Evolutionary conservation across 2,888 invertebrate species (phyloP), one percentile per base, ranked within the genome.

Genomic region (Corbicula japonica): DNA sequence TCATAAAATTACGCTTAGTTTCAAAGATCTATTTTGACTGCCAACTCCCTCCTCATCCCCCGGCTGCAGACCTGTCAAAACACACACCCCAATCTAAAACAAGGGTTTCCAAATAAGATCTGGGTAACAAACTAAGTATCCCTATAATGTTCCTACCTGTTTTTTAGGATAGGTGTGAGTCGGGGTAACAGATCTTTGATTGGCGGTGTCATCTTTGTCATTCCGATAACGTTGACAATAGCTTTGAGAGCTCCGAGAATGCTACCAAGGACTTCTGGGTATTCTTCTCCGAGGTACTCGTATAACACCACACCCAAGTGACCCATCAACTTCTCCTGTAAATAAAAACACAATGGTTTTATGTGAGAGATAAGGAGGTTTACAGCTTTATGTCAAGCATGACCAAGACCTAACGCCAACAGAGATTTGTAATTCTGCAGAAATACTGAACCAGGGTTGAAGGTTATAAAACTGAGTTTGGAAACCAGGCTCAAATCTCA

Each of bases 141-240:
- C n/a, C n/a, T n/a, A n/a, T n/a, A n/a, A n/a, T n/a, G n/a, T 28
- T 56, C 85, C 30, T 23, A 97, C 95, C 98, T 96, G 95, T 99
- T 99, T 94, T 99, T 99, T 81, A 99, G 95, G 92, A 99, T 99
- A 0, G 99, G 99, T 0, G 99, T 99, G 46, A 99, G 95, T 76
- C 99, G 95, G 0, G 99, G 99, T 63, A 99, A 94, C 28, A 99
- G 95, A 95, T 99, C 99, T 94, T 99, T 99, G 91, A 99, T 99
- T 1, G 99, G 99, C 5, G 99, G 99, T 2, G 99, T 99, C 99
- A 99, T 99, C 94, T 99, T 99, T 0, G 99, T 99, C 99, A 99
- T 99, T 88, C 99, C 99, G 91, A 99, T 99, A 5, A 99, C 99
- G 94, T 99, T 99, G 5, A 99, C 99, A 87, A 99, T 99, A 0